A percentile compares a stretch with the other conserved stretches of the same genome.
These are phyloP conservation scores for Microctenopoma lineatum DNA, from an alignment of 2,797 vertebrate genomes.

Conservation along the genomic window DNA sequence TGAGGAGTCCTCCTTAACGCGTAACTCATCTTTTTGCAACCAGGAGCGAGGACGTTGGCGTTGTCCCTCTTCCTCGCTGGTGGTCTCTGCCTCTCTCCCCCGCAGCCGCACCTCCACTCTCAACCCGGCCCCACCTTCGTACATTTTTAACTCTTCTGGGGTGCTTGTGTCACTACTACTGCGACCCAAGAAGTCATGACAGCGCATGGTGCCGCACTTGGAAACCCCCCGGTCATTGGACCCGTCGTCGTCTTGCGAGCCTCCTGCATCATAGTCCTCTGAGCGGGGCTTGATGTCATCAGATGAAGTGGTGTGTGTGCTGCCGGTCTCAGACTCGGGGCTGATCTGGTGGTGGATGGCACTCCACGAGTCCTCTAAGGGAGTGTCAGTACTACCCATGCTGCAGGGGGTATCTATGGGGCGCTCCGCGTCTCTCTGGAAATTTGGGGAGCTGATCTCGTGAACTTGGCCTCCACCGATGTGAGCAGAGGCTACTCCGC, in stretches of 20 bases:
- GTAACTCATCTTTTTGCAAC: constrained; percentile 81
- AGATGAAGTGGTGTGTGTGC: constrained; percentile 93
- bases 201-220: constrained; percentile 95
- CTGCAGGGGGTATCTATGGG: constrained; percentile 83
- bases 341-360: constrained; percentile 88
- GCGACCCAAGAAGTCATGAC: constrained; percentile 95
- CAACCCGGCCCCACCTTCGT: constrained; percentile 89
- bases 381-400: constrained; percentile 82
- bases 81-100: constrained; percentile 86
- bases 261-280: constrained; percentile 97
- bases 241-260: constrained; percentile 97
- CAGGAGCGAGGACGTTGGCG: constrained; percentile 86
- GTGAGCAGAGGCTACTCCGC: constrained; percentile 24
- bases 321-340: constrained; percentile 94
- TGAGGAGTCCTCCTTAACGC: constrained; percentile 67
- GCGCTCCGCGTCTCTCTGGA: constrained; percentile 80
- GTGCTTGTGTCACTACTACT: constrained; percentile 99
- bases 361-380: constrained; percentile 87
- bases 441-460: constrained; percentile 53
- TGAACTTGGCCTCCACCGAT: constrained; percentile 34
- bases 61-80: constrained; percentile 91
- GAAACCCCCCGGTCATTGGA: constrained; percentile 93
- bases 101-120: constrained; percentile 92
- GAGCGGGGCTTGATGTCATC: constrained; percentile 98
- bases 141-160: constrained; percentile 95